Evolutionary conservation across 1,140 invertebrate genomes (phyloP).

Genomic region (Sesamia nonagrioides): DNA sequence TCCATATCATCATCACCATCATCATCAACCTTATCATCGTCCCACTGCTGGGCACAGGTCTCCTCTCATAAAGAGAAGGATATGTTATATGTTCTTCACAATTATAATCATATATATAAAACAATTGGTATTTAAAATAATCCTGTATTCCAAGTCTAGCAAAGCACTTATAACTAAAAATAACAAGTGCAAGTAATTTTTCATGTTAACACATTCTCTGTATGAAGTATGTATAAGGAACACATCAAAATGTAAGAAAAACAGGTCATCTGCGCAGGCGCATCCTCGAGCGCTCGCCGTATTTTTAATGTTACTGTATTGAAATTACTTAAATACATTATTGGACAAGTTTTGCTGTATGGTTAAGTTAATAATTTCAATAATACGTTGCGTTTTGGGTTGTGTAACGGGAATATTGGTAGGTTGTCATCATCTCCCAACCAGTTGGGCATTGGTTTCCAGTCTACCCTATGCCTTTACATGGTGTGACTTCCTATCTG

Average conservation of each 20-base stretch:
- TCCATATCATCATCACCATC: no score
- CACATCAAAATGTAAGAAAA: conserved; percentile 26
- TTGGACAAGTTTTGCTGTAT: background rate
- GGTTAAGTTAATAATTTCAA: background rate
- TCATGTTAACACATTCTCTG: conserved; percentile 42
- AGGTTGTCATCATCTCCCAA: no score
- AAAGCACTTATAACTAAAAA: conserved; percentile 24
- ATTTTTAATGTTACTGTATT: conserved; percentile 22
- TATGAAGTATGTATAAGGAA: conserved; percentile 9
- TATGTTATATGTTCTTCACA: no score
- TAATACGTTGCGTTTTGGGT: background rate
- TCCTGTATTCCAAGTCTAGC: background rate
- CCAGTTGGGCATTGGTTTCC: no score
- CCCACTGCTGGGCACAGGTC: no score
- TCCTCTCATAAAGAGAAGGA: no score
- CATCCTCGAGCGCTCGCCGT: conserved; percentile 9
- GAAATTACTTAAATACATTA: conserved; percentile 23
- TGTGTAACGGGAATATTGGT: background rate
- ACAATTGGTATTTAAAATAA: background rate
- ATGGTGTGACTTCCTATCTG: no score
- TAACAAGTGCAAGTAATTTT: conserved; percentile 35
- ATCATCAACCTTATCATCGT: no score
- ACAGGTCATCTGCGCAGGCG: conserved; percentile 20
- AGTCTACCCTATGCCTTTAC: no score
- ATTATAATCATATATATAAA: no score